These are phyloP conservation scores for Bufo bufo DNA, from an alignment of 2,113 vertebrate genomes.

Conservation along the genomic window DNA sequence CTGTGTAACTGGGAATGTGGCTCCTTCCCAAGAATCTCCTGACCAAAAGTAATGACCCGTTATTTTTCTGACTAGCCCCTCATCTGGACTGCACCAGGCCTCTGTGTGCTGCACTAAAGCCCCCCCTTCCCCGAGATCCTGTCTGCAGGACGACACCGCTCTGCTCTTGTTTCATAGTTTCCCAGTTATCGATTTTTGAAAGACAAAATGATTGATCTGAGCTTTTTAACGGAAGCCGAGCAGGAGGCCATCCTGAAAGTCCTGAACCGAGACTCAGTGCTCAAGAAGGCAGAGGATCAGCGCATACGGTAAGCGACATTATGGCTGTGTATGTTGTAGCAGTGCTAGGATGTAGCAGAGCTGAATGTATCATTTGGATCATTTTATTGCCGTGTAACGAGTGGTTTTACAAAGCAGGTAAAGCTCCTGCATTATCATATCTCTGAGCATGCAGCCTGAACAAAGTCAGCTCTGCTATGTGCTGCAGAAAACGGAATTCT, in stretches of 20 bases:
- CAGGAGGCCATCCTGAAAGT: slow-evolving; percentile 87
- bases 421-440: background rate
- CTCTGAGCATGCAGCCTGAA: background rate
- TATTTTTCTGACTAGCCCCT: background rate
- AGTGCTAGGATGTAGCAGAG: background rate
- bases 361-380: background rate
- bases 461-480: background rate
- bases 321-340: background rate
- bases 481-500: too few relatives aligned
- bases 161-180: background rate
- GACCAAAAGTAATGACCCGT: slow-evolving; percentile 9
- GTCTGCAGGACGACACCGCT: background rate
- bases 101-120: background rate
- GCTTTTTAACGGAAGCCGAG: slow-evolving; percentile 89
- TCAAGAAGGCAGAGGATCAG: slow-evolving; percentile 85
- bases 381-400: background rate
- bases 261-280: slow-evolving; percentile 83
- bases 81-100: background rate
- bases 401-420: background rate
- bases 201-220: slow-evolving; percentile 89
- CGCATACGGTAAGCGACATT: slow-evolving; percentile 79
- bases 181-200: slow-evolving; percentile 39
- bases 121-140: background rate
- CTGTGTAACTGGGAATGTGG: background rate
- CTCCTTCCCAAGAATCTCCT: background rate